Evolutionary conservation across 2,888 invertebrate species (phyloP).

Genomic region (Hetaerina titia): DNA sequence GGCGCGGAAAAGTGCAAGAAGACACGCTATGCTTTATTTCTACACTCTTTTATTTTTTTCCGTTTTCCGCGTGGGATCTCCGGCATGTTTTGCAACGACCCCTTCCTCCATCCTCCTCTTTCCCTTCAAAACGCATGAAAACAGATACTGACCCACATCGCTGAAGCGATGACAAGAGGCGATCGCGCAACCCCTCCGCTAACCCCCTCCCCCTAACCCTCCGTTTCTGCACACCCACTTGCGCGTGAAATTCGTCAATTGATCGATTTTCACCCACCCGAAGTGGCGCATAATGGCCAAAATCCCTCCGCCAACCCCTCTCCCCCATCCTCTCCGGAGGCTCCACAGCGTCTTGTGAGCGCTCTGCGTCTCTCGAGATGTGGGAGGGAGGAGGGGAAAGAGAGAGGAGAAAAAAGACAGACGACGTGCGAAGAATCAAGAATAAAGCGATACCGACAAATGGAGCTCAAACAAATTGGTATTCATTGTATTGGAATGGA

Average conservation of each 20-base stretch:
- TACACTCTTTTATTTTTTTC: background rate
- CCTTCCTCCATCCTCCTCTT: background rate
- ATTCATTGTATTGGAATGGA: no score
- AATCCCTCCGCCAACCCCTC: no score
- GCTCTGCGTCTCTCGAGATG: no score
- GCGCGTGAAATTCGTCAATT: background rate
- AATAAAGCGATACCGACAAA: no score
- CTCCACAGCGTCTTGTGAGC: no score
- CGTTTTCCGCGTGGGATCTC: conserved; percentile 8
- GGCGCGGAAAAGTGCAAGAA: background rate
- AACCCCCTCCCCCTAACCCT: background rate
- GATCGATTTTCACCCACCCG: background rate
- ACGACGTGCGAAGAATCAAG: no score
- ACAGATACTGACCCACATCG: conserved; percentile 14
- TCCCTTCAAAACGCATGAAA: background rate
- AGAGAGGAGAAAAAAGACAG: background rate
- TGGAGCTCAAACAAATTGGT: no score
- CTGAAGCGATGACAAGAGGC: background rate
- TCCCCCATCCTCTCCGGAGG: no score
- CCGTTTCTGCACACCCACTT: background rate
- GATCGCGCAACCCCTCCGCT: background rate
- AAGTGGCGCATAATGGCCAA: background rate
- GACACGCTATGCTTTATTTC: background rate
- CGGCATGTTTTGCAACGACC: background rate
- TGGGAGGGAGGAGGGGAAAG: background rate